A percentile compares a stretch with the other conserved stretches of the same genome.
phyloP scores from a whole-genome alignment of 1,140 invertebrate species.

The Drosophila pseudoobscura region DNA sequence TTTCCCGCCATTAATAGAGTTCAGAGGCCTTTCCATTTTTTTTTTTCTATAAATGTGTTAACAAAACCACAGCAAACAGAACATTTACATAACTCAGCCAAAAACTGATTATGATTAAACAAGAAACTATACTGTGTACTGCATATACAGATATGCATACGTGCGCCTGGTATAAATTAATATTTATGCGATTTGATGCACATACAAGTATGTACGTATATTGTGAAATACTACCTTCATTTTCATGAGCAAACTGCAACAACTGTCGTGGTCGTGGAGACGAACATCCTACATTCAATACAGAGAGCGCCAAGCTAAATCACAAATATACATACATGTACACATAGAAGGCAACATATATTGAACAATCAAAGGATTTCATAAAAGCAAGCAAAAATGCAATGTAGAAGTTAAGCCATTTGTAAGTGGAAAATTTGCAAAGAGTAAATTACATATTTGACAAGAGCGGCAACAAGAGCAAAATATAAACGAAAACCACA shows the following conservation, averaged over 20 bases:
- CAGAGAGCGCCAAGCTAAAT: constrained; percentile 39
- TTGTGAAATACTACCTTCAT: constrained; percentile 9
- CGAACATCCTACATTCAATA: constrained; percentile 13
- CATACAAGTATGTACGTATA: constrained; percentile 35
- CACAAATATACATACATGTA: constrained; percentile 13
- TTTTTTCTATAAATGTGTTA: constrained; percentile 15
- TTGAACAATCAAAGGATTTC: constrained; percentile 72
- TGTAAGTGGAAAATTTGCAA: constrained; percentile 59
- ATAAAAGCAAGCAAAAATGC: constrained; percentile 54
- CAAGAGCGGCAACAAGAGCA: constrained; percentile 50
- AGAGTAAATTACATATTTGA: constrained; percentile 17
- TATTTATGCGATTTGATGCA: constrained; percentile 46
- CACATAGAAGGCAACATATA: constrained; percentile 25
- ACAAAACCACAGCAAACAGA: background rate
- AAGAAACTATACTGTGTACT: constrained; percentile 33
- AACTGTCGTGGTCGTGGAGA: constrained; percentile 9
- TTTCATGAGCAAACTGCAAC: constrained; percentile 23
- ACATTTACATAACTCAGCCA: constrained; percentile 31
- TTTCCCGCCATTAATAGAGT: constrained; percentile 43
- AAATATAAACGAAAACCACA: constrained; percentile 56
- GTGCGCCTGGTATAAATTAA: constrained; percentile 69
- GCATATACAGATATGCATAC: constrained; percentile 54
- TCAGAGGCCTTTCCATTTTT: constrained; percentile 43
- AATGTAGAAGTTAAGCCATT: constrained; percentile 66
- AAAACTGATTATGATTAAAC: constrained; percentile 64